A percentile compares a stretch with the other conserved stretches of the same genome.
These are phyloP conservation scores for Osmoderma eremita DNA, from an alignment of 2,888 invertebrate genomes.

Conservation along the genomic window DNA sequence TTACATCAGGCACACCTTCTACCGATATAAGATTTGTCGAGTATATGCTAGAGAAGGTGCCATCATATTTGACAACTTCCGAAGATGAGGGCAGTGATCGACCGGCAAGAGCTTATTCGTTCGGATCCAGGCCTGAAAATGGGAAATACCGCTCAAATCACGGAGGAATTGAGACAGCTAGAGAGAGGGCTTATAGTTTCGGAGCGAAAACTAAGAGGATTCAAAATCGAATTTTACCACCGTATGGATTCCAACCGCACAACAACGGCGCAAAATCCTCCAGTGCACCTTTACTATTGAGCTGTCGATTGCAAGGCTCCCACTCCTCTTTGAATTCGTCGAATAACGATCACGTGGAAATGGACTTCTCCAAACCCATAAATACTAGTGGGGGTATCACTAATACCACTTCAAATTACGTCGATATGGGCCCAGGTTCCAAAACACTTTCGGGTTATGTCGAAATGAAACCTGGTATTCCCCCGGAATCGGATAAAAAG, in stretches of 20 bases:
- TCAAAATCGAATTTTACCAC: constrained; percentile 56
- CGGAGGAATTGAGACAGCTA: constrained; percentile 62
- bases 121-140: constrained; percentile 81
- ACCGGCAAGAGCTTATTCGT: constrained; percentile 85
- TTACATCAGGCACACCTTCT: constrained; percentile 84
- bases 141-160: constrained; percentile 47
- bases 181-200: constrained; percentile 81
- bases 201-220: constrained; percentile 73
- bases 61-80: constrained; percentile 74
- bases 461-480: constrained; percentile 62
- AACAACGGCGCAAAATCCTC: constrained; percentile 68
- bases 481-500: constrained; percentile 44
- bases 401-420: constrained; percentile 59
- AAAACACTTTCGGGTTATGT: constrained; percentile 61
- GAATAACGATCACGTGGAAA: constrained; percentile 84
- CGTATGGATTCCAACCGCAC: constrained; percentile 52
- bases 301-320: constrained; percentile 61
- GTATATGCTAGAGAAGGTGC: constrained; percentile 84
- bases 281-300: constrained; percentile 75
- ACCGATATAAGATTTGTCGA: constrained; percentile 80
- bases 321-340: constrained; percentile 65
- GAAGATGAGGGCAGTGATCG: constrained; percentile 71
- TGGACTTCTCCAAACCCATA: constrained; percentile 71
- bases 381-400: background rate
- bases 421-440: constrained; percentile 69